These are phyloP conservation scores for Poliocrania exsul DNA, from an alignment of 2,797 vertebrate species.

Conservation along the genomic window DNA sequence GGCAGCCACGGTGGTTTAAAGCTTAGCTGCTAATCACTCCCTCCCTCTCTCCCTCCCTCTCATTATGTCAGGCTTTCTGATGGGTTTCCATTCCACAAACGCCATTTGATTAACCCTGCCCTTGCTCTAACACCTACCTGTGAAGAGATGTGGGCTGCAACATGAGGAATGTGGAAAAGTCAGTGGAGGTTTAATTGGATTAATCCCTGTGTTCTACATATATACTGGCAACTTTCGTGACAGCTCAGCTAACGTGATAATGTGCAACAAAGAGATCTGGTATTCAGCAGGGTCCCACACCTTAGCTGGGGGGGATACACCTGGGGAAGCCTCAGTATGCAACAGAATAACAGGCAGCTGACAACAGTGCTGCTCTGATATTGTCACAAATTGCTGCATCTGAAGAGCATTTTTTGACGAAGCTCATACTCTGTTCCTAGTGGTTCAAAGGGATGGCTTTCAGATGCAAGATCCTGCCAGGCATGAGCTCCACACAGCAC, in stretches of 20 bases:
- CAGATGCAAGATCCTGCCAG: constrained; percentile 20
- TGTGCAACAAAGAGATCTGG: constrained; percentile 65
- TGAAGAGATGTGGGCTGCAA: constrained; percentile 25
- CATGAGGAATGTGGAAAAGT: constrained; percentile 75
- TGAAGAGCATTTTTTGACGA: constrained; percentile 32
- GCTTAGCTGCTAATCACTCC: not conserved
- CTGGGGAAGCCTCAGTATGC: constrained; percentile 74
- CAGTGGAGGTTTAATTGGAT: constrained; percentile 81
- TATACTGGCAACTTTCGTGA: constrained; percentile 65
- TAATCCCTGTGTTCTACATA: constrained; percentile 68
- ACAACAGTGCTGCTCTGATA: constrained; percentile 48
- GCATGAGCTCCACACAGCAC: not conserved
- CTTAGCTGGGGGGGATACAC: constrained; percentile 81
- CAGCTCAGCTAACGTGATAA: constrained; percentile 74
- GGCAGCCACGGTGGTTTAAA: not conserved
- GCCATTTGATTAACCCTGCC: not conserved
- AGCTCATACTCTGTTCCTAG: constrained; percentile 57
- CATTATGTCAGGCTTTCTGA: not conserved
- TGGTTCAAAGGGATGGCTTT: constrained; percentile 49
- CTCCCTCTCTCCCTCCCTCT: not conserved
- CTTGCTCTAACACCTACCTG: not conserved
- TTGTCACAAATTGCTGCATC: constrained; percentile 49
- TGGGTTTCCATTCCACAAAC: not conserved
- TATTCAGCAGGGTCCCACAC: constrained; percentile 68
- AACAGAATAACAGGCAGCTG: constrained; percentile 70